Percentiles rank a stretch among this genome's conserved stretches.
phyloP scores from a whole-genome alignment of 2,888 invertebrate species.

The Drosophila mimica region DNA sequence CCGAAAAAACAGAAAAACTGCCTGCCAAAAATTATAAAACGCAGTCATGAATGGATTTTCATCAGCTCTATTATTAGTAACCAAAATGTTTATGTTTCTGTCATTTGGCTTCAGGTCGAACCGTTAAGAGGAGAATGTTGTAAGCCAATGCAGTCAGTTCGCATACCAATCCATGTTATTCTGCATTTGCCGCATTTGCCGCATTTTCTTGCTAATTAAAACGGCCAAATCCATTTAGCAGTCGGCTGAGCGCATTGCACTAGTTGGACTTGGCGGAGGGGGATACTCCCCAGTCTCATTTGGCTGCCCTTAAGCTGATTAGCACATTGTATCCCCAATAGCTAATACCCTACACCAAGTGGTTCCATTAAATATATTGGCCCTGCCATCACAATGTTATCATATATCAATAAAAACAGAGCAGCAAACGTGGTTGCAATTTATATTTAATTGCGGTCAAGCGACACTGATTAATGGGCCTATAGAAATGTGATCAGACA shows the following conservation, averaged over 20 bases:
- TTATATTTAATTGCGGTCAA: slow-evolving; percentile 58
- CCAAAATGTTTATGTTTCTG: slow-evolving; percentile 18
- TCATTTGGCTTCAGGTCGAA: slow-evolving; percentile 19
- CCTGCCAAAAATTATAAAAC: slow-evolving; percentile 49
- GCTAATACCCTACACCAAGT: slow-evolving; percentile 16
- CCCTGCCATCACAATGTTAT: slow-evolving; percentile 69
- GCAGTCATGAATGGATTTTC: slow-evolving; percentile 26
- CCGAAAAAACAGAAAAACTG: slow-evolving; percentile 5
- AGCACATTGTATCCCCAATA: slow-evolving; percentile 45
- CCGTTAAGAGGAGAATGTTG: slow-evolving; percentile 3
- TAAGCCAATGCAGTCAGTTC: slow-evolving; percentile 2
- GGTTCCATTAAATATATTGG: slow-evolving; percentile 28
- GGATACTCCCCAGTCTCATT: slow-evolving; percentile 22
- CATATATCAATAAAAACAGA: slow-evolving; percentile 76
- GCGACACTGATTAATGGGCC: slow-evolving; percentile 66
- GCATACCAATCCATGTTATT: slow-evolving; percentile 39
- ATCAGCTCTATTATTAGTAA: slow-evolving; percentile 26
- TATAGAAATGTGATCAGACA: slow-evolving; percentile 5
- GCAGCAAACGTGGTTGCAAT: slow-evolving; percentile 65
- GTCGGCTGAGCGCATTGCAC: slow-evolving; percentile 21
- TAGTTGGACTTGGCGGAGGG: neutral
- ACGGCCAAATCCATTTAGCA: slow-evolving; percentile 74
- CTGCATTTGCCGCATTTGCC: slow-evolving; percentile 56
- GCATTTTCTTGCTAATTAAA: slow-evolving; percentile 77
- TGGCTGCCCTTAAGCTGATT: slow-evolving; percentile 66